Evolutionary conservation across 1,140 invertebrate species (phyloP), one percentile per base, ranked within the genome.

Genomic region (Drosophila tristis): DNA sequence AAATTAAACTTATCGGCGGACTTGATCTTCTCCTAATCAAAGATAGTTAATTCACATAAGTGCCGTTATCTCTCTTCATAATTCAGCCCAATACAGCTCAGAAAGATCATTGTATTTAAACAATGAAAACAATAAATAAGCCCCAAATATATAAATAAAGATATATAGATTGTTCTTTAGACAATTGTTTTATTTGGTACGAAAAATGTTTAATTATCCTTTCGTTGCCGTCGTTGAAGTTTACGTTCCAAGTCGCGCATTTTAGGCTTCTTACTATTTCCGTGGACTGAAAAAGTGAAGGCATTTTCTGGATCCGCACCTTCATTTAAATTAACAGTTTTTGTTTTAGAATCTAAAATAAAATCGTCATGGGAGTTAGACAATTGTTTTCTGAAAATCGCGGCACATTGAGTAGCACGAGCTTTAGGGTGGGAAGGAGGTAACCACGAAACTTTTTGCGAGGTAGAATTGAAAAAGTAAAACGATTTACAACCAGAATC

Each of bases 381-480:
- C 29, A 92, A 56, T 68, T 96, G 95, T 90, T 96, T 95, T 74
- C 97, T 93, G 57, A 98, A 93, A 82, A 96, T 96, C 26, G 97
- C 95, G 20, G 97, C 98, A 79, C 97, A 96, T 90, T 96, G 94
- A 4, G 95, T 95, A 54, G 97, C 94, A 25, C 94, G 93, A 55
- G 97, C 96, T 91, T 95, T 95, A n/a, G 98, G 98, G 93, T 99
- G 98, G 25, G 93, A 93, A 13, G 98, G 98, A 42, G 98, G 97
- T 50, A 98, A 90, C 98, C 98, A 99, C 4, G 96, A 96, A 1
- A 99, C 98, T 67, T 73, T 75, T 49, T 86, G 76, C 4, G 80
- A 49, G 13, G 25, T 39, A 0, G 73, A 43, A 55, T 85, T 90
- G 6, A 68, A 90, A 26, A 91, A 92, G 35, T 91, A 92, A 44